phyloP scores from a whole-genome alignment of 2,113 vertebrate species.

The Percopsis transmontana region DNA sequence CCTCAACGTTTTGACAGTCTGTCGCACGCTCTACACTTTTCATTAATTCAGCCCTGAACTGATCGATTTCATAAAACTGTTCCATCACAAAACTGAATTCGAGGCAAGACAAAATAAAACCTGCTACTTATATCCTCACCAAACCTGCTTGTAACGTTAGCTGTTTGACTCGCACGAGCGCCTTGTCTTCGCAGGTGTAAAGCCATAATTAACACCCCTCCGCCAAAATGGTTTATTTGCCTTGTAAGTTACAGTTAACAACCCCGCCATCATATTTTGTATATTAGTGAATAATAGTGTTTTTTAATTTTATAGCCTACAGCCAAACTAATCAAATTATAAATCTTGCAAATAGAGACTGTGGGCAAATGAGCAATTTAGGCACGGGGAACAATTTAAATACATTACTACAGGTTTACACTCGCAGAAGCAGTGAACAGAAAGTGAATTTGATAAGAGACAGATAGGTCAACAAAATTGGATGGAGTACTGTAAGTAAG shows the following conservation, averaged over 20 bases:
- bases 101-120: too few relatives aligned
- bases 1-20: conserved; percentile 16
- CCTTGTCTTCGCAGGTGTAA: neutral
- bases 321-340: too few relatives aligned
- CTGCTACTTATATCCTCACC: too few relatives aligned
- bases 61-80: conserved; percentile 59
- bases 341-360: too few relatives aligned
- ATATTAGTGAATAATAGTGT: too few relatives aligned
- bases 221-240: neutral
- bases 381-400: too few relatives aligned
- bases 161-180: neutral
- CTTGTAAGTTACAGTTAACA: too few relatives aligned
- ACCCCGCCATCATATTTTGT: too few relatives aligned
- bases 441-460: neutral
- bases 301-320: neutral
- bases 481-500: too few relatives aligned
- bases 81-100: neutral
- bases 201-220: neutral
- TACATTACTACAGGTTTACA: too few relatives aligned
- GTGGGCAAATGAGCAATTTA: too few relatives aligned
- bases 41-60: conserved; percentile 44
- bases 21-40: neutral
- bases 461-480: neutral
- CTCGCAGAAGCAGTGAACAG: neutral
- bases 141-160: too few relatives aligned